These are phyloP conservation scores for Stenodema calcarata DNA, from an alignment of 2,888 invertebrate species.

Conservation along the genomic window DNA sequence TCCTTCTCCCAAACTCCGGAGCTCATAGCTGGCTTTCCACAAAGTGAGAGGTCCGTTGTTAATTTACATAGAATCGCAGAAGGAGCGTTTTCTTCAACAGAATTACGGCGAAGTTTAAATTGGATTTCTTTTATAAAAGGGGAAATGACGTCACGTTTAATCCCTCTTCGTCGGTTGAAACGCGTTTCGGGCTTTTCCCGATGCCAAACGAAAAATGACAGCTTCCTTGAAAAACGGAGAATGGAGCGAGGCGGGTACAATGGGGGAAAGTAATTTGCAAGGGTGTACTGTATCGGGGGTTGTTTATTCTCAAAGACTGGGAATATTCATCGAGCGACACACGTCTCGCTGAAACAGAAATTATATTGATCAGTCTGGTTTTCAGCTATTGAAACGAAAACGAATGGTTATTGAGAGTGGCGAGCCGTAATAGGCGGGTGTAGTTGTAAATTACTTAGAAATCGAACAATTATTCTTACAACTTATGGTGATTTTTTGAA, in stretches of 20 bases:
- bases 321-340: no score
- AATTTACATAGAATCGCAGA: slow-evolving; percentile 42
- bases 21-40: neutral
- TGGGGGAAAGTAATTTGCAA: neutral
- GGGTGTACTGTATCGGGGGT: neutral
- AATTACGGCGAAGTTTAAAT: slow-evolving; percentile 26
- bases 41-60: neutral
- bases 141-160: slow-evolving; percentile 35
- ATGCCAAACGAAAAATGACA: slow-evolving; percentile 10
- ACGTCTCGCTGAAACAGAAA: no score
- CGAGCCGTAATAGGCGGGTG: no score
- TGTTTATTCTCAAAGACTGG: no score
- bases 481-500: no score
- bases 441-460: no score
- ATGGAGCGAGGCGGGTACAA: neutral
- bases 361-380: no score
- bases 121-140: slow-evolving; percentile 20
- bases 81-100: neutral
- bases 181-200: neutral
- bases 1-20: neutral
- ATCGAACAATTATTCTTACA: no score
- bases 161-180: neutral
- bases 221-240: neutral
- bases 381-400: no score
- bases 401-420: no score